Conservation (phyloP, 2,797 vertebrate genomes). For the Ambastaia sidthimunki region DNA sequence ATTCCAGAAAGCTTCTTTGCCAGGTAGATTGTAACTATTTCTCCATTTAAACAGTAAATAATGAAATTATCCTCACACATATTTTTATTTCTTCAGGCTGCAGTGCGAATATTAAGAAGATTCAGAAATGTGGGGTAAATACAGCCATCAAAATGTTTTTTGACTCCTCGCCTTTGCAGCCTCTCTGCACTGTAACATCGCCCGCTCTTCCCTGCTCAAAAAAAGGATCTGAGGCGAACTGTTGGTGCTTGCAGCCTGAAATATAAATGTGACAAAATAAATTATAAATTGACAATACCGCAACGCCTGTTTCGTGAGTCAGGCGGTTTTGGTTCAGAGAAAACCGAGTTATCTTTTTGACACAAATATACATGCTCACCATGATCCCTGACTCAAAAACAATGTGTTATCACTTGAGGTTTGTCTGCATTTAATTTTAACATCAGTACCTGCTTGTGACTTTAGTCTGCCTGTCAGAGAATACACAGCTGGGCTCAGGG, state of each 20-base stretch:
- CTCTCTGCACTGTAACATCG: conserved; percentile 26
- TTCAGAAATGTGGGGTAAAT: conserved; percentile 29
- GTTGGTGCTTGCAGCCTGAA: conserved; percentile 53
- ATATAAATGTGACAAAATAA: conserved; percentile 70
- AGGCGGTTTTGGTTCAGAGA: conserved; percentile 66
- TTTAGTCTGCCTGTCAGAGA: conserved; percentile 48
- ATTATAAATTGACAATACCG: conserved; percentile 63
- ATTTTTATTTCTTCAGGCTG: conserved; percentile 46
- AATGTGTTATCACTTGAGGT: conserved; percentile 64
- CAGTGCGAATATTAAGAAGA: conserved; percentile 30
- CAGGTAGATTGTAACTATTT: conserved; percentile 51
- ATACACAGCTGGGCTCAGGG: conserved; percentile 43
- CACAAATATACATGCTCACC: conserved; percentile 65
- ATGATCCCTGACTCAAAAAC: conserved; percentile 66
- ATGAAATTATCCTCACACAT: conserved; percentile 55
- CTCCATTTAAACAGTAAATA: conserved; percentile 51
- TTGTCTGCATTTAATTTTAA: conserved; percentile 62
- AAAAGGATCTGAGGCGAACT: conserved; percentile 37
- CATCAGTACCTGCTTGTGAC: conserved; percentile 59
- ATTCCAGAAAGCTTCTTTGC: conserved; percentile 42
- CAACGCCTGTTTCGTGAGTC: conserved; percentile 55
- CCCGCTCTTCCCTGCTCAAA: conserved; percentile 15
- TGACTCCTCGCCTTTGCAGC: conserved; percentile 49
- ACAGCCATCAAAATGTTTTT: conserved; percentile 51
- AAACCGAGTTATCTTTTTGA: conserved; percentile 69